Conservation (phyloP, 2,113 vertebrate species). For the Bungarus multicinctus region DNA sequence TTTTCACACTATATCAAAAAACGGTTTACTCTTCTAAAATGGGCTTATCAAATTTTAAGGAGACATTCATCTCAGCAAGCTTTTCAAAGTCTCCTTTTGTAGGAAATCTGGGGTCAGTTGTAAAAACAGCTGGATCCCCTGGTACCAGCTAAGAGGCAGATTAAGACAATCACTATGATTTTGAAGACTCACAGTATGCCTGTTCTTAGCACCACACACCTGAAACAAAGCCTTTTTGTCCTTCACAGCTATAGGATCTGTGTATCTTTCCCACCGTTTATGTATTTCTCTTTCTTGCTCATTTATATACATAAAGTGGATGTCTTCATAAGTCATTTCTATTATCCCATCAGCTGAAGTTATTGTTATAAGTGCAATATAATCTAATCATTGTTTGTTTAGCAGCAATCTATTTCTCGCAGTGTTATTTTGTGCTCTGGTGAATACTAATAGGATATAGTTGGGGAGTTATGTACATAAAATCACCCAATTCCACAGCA, state of each 20-base stretch:
- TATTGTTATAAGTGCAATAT: background rate
- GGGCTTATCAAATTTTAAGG: background rate
- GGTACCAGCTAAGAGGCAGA: constrained; percentile 2
- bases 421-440: background rate
- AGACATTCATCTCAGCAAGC: background rate
- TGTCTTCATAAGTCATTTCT: background rate
- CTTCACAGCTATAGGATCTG: background rate
- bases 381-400: constrained; percentile 2
- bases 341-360: background rate
- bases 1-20: background rate
- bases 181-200: background rate
- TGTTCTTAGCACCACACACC: background rate
- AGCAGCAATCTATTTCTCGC: background rate
- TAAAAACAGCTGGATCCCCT: background rate
- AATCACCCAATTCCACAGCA: background rate
- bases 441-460: background rate
- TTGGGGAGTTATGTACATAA: background rate
- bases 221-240: background rate
- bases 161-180: constrained; percentile 9
- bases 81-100: background rate
- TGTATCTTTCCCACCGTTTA: background rate
- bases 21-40: background rate
- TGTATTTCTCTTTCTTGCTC: background rate
- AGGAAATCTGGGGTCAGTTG: background rate
- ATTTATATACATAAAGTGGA: background rate